Conservation (phyloP, 1,140 invertebrate genomes). For the Portunus trituberculatus region DNA sequence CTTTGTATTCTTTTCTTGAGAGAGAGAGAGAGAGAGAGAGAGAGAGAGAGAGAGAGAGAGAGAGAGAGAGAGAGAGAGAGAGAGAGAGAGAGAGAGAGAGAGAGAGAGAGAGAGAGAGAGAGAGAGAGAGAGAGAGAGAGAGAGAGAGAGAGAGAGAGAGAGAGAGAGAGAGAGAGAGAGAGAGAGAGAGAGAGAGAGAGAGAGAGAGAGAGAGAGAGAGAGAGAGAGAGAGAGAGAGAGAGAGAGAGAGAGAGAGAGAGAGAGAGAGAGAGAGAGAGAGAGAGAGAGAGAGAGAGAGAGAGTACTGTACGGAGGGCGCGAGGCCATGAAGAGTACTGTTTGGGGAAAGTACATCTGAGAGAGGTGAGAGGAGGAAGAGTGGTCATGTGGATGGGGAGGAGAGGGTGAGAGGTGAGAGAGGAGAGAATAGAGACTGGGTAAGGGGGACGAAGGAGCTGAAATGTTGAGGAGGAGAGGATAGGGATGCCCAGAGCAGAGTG, state of each 20-base stretch:
- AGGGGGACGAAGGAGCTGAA: not conserved
- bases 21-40: not conserved
- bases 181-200: not conserved
- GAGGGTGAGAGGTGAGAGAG: not conserved
- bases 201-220: not conserved
- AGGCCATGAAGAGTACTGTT: too few relatives aligned
- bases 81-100: not conserved
- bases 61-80: not conserved
- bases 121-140: not conserved
- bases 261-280: not conserved
- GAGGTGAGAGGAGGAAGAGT: not conserved
- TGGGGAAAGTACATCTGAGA: not conserved
- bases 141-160: not conserved
- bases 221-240: conserved; percentile 21
- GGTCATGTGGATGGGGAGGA: not conserved
- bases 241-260: not conserved
- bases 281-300: not conserved
- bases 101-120: not conserved
- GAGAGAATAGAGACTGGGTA: not conserved
- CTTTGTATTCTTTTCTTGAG: not conserved
- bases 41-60: not conserved
- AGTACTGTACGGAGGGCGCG: too few relatives aligned
- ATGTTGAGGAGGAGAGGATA: not conserved
- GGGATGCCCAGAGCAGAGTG: not conserved
- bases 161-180: not conserved